Evolutionary conservation across 2,888 invertebrate genomes (phyloP), one percentile per base, ranked within the genome.

Genomic region (Diarsia mendica): DNA sequence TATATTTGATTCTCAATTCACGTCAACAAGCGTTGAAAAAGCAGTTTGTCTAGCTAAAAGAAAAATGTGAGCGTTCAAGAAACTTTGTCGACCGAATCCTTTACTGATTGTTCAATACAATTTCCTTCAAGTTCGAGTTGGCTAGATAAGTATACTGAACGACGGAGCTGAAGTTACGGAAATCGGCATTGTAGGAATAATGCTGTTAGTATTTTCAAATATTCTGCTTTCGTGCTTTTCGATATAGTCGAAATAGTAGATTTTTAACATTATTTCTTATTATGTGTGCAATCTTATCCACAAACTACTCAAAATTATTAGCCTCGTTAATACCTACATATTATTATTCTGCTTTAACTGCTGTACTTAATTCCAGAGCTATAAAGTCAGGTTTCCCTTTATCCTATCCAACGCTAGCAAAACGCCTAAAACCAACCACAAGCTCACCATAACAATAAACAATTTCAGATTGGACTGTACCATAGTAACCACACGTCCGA

Each of bases 381-480:
- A 70, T 83, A 78, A 83, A 77, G n/a, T 72, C 18, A 66, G 70
- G 46, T 58, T 74, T 60, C 64, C 60, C 64, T 11, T 58, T 83
- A 71, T 67, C 67, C 49, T 58, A 68, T 65, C 66, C 23, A 48
- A 49, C 23, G 66, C 67, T 60, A 73, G 39, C 72, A 79, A 75
- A 80, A 71, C 51, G 79, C 77, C 79, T 77, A 85, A 84, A 77
- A 79, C 75, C 65, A 23, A 75, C 79, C 85, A 73, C 81, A 78
- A 72, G 79, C 82, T 67, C 85, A 83, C 86, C 84, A 84, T 88
- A 83, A 84, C 69, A 73, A 77, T 83, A 83, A 83, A 87, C 80
- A 85, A 85, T 86, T 82, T 75, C 70, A 87, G 85, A 86, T 87
- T 87, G 86, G 80, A 75, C 87, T 76, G 82, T 80, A 80, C 77